Base-by-base conservation (phyloP, 2,888 invertebrate genomes). In the Tipula confusa region DNA sequence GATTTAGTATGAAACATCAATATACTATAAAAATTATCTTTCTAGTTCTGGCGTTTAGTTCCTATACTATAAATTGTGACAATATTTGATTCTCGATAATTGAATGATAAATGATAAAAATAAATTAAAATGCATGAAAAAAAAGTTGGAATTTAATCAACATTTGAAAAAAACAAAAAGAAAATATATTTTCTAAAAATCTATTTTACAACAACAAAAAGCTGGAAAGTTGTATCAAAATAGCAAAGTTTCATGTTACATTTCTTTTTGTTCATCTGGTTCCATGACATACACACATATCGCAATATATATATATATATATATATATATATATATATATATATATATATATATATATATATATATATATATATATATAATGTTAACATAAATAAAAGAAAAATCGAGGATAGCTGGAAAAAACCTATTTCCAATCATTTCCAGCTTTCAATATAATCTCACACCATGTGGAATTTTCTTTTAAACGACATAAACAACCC, bases 361-460 rank as follows among this genome's bases (percentile, higher is more conserved):
- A 7, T 4, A 38, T 38, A 38, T 38, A 38, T 38, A 43, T 15
- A 43, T 6, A 64, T 24, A 64, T 11, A 64, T 64, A 24, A 64
- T 9, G 64, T 64, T 64, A 64, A 64, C 5, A 64, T 18, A 64
- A 64, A 64, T 64, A 64, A 24, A 64, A 64, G 18, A 64, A 64
- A 64, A 64, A 24, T 64, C 64, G 64, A 64, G 64, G 64, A 64
- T 64, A 64, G 64, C 64, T 64, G 64, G 64, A 24, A 64, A 64
- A 64, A 64, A 64, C 64, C 64, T 64, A 64, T 64, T 64, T 64
- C 64, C 64, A 64, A 64, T 64, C 64, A 64, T 64, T 64, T 64
- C 64, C 64, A 64, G 64, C 64, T 64, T 64, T 24, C 64, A 64
- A 64, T 64, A 64, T 64, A 64, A 64, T 64, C 64, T 64, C 64